Evolutionary conservation across 92 coral and sea anemone species (phyloP), one percentile per base, ranked within the genome.

Genomic region (Montipora capitata): DNA sequence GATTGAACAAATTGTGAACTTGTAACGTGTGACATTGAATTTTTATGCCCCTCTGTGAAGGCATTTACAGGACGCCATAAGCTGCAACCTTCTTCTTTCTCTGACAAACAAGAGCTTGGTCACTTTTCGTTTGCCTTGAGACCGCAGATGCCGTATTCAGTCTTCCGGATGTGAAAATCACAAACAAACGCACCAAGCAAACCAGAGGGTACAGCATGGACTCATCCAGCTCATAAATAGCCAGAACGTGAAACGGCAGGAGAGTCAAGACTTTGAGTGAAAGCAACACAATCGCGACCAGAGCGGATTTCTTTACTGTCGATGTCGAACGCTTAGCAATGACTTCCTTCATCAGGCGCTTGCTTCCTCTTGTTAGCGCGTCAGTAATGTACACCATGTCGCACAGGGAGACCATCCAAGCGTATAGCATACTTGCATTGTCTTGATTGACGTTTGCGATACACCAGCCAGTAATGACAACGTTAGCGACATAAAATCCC

Each of bases 331-430:
- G 7, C 40, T 9, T 14, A 4, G 72, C 42, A 11, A 44, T 43
- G 14, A 15, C 44, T 43, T 70, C 41, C 38, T 20, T 54, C 35
- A 17, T 6, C 8, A 72, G 27, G 7, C 79, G 78, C 48, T 73
- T 83, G 18, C 59, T 18, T 58, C 44, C 56, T 14, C 87, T 58
- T 4, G 79, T 75, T 10, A 86, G 45, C 8, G 77, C 88, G 89
- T 91, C 91, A 2, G 62, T 70, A 4, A 82, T 62, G 20, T 86
- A 91, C 8, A 87, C 78, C 82, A 87, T 67, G 61, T 91, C 94
- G 44, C 94, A 91, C 52, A 91, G 16, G 81, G 76, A 91, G 2
- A 91, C 91, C 51, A 88, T 63, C 75, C 90, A 85, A 1, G 91
- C 85, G 14, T 51, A 48, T 0, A 88, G 56, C 40, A 91, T 68